Evolutionary conservation across 2,888 invertebrate genomes (phyloP).

Genomic region (Philaethria dido): DNA sequence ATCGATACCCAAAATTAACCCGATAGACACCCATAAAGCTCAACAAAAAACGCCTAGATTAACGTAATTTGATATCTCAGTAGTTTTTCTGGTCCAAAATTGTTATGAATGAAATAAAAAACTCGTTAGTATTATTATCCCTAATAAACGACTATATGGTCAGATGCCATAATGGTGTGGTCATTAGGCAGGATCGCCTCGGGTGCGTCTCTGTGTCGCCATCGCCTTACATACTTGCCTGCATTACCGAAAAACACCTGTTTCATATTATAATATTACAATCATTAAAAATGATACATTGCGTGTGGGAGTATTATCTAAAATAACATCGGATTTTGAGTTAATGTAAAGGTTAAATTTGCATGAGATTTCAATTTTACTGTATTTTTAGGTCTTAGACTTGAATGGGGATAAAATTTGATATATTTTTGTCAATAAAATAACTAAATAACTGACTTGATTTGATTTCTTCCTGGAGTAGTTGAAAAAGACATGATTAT

Average conservation of each 20-base stretch:
- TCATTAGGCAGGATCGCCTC: conserved; percentile 64
- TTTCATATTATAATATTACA: conserved; percentile 14
- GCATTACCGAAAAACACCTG: conserved; percentile 40
- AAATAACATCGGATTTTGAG: conserved; percentile 15
- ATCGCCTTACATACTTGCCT: conserved; percentile 44
- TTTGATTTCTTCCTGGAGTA: too few relatives aligned
- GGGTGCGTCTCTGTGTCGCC: conserved; percentile 63
- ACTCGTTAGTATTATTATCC: conserved; percentile 75
- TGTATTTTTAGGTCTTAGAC: neutral
- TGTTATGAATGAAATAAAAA: conserved; percentile 63
- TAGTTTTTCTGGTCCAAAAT: conserved; percentile 57
- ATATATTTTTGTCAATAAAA: too few relatives aligned
- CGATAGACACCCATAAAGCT: conserved; percentile 39
- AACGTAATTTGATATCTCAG: conserved; percentile 62
- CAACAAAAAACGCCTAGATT: conserved; percentile 54
- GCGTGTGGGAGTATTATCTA: conserved; percentile 14
- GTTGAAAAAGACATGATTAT: too few relatives aligned
- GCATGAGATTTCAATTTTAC: neutral
- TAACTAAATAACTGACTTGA: too few relatives aligned
- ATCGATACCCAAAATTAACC: conserved; percentile 31
- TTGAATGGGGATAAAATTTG: neutral
- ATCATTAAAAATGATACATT: conserved; percentile 23
- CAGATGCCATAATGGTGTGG: conserved; percentile 63
- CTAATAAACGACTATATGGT: conserved; percentile 72
- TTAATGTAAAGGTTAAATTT: neutral